phyloP scores from a whole-genome alignment of 2,888 invertebrate species.

The Abrostola tripartita region DNA sequence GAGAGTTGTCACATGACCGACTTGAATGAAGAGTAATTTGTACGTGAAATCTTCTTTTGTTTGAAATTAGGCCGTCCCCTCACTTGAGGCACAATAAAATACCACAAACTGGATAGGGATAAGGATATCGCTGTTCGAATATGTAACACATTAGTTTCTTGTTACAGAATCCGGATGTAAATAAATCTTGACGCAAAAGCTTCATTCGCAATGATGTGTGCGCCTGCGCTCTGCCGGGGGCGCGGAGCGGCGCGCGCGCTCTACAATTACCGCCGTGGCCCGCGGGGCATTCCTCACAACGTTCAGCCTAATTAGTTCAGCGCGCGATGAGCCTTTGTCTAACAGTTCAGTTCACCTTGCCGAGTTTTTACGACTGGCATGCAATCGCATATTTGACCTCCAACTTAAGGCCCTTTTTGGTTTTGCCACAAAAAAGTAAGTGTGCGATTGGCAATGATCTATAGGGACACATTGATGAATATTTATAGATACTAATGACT shows the following conservation, averaged over 20 bases:
- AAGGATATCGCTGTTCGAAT: slow-evolving; percentile 2
- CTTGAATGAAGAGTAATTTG: too few species aligned
- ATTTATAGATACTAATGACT: slow-evolving; percentile 10
- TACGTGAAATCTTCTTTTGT: too few species aligned
- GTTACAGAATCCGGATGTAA: slow-evolving; percentile 83
- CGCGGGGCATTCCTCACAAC: slow-evolving; percentile 79
- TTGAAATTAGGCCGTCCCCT: too few species aligned
- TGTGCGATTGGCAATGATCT: slow-evolving; percentile 13
- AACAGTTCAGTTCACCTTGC: slow-evolving; percentile 84
- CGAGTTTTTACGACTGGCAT: slow-evolving; percentile 71
- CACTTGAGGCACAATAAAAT: too few species aligned
- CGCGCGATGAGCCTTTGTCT: slow-evolving; percentile 85
- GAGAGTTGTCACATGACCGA: too few species aligned
- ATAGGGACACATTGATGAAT: slow-evolving; percentile 9
- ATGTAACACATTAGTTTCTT: slow-evolving; percentile 51
- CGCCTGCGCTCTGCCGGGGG: slow-evolving; percentile 56
- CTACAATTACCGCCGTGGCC: slow-evolving; percentile 78
- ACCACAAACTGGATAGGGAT: background rate
- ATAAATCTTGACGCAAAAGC: slow-evolving; percentile 78
- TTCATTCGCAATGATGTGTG: slow-evolving; percentile 66
- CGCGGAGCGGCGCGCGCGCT: slow-evolving; percentile 65
- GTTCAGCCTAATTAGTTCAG: slow-evolving; percentile 80
- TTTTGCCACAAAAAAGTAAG: slow-evolving; percentile 50
- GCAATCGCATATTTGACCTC: slow-evolving; percentile 70
- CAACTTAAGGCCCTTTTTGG: slow-evolving; percentile 72